Evolutionary conservation across 2,888 invertebrate genomes (phyloP).

Genomic region (Abrostola triplasia): DNA sequence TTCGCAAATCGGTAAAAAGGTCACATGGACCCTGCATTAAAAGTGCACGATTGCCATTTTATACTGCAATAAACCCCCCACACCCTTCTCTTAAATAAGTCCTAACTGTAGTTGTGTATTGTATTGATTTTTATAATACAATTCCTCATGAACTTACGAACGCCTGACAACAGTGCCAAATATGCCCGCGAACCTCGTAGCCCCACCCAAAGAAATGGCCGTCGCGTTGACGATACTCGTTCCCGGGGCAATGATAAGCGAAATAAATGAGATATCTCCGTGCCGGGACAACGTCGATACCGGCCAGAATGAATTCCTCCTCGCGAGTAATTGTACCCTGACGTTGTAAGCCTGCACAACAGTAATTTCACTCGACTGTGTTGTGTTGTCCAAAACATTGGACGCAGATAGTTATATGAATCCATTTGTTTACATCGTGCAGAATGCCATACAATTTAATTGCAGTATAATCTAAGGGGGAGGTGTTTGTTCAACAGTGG

Average conservation of each 20-base stretch:
- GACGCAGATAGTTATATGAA: neutral
- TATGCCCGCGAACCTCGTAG: slow-evolving; percentile 42
- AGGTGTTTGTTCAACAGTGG: too few relatives aligned
- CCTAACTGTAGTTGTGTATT: too few relatives aligned
- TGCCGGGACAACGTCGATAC: slow-evolving; percentile 67
- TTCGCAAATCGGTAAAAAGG: too few relatives aligned
- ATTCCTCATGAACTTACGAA: too few relatives aligned
- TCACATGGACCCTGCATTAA: too few relatives aligned
- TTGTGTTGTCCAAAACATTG: neutral
- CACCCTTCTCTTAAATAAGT: too few relatives aligned
- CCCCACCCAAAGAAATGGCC: slow-evolving; percentile 68
- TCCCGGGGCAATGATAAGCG: slow-evolving; percentile 77
- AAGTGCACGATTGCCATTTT: too few relatives aligned
- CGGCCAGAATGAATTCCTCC: slow-evolving; percentile 60
- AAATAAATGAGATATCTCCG: slow-evolving; percentile 79
- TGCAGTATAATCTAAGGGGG: too few relatives aligned
- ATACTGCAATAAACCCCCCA: too few relatives aligned
- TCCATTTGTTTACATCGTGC: neutral
- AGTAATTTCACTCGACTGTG: slow-evolving; percentile 38
- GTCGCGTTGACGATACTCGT: slow-evolving; percentile 75
- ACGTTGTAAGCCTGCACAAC: slow-evolving; percentile 23
- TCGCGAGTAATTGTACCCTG: slow-evolving; percentile 56
- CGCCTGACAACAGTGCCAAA: slow-evolving; percentile 24
- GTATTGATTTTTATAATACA: too few relatives aligned
- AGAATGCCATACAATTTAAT: neutral